Evolutionary conservation across 2,888 invertebrate species (phyloP), one percentile per base, ranked within the genome.

Genomic region (Venustoraphidia nigricollis): DNA sequence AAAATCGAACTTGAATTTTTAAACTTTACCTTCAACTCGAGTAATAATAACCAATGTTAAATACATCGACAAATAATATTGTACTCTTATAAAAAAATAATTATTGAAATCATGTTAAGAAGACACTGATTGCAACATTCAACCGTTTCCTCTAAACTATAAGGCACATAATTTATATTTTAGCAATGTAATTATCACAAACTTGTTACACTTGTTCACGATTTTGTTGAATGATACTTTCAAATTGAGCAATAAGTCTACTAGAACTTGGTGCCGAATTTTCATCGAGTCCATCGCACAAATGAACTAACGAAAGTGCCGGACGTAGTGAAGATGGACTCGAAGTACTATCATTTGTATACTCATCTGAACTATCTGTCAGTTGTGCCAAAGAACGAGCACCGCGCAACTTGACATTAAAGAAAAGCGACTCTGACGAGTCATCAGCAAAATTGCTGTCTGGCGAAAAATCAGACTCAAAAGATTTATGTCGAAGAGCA

Each of bases 211-310:
- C 5, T 27, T 27, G 27, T 36, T 42, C 34, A 34, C 60, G 73
- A 59, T 74, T 75, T 62, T 77, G 72, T 57, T 79, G 79, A 55
- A 86, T 88, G 56, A 85, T 71, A 52, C 77, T 83, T 66, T 88
- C 88, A 82, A 87, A 88, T 65, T 84, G 81, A 55, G 82, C 83
- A 59, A 88, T 87, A 52, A 88, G 71, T 41, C 83, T 81, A 58
- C 81, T 81, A 10, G 83, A 81, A 45, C 80, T 77, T 14, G 75
- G 70, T 56, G 70, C 70, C 59, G 73, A 73, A 59, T 80, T 79
- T 27, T 77, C 77, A 34, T 79, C 78, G 43, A 68, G 69, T 45
- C 80, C 68, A 60, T 79, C 79, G 61, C 81, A 81, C 50, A 83
- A 64, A 59, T 80, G 76, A 2, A 82, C 82, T 57, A 82, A 64